Conservation (phyloP, 2,113 vertebrate species). For the Podarcis raffonei region DNA sequence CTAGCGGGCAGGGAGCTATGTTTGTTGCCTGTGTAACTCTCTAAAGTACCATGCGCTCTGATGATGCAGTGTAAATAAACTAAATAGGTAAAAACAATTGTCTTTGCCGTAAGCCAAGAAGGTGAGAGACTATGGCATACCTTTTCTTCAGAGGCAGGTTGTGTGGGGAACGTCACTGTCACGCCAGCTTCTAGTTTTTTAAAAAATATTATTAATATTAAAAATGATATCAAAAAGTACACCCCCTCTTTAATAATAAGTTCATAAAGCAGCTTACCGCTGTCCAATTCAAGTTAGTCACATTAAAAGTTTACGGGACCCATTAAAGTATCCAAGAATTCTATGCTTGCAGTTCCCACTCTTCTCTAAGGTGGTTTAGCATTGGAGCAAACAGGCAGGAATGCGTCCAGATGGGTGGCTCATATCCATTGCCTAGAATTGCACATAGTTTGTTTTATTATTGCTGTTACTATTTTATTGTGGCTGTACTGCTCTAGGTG, state of each 20-base stretch:
- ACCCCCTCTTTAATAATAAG: too few relatives aligned
- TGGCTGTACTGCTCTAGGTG: not conserved
- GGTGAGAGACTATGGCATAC: not conserved
- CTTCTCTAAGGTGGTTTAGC: not conserved
- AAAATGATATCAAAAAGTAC: too few relatives aligned
- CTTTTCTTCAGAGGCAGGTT: too few relatives aligned
- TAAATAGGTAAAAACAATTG: not conserved
- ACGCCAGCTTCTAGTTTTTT: too few relatives aligned
- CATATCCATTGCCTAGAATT: not conserved
- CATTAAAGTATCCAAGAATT: not conserved
- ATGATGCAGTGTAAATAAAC: not conserved
- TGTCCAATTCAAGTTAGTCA: not conserved
- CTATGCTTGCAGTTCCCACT: too few relatives aligned
- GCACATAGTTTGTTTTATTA: not conserved
- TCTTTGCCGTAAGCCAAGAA: not conserved
- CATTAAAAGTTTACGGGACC: not conserved
- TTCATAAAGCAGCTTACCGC: not conserved
- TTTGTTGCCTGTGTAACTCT: not conserved
- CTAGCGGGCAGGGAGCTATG: not conserved
- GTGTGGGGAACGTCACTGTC: too few relatives aligned
- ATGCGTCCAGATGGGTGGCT: not conserved
- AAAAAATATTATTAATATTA: too few relatives aligned
- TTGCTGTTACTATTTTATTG: not conserved
- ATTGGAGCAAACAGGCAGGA: not conserved
- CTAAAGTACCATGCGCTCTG: not conserved